phyloP scores from a whole-genome alignment of 2,888 invertebrate species.

The Tuberolachnus salignus region DNA sequence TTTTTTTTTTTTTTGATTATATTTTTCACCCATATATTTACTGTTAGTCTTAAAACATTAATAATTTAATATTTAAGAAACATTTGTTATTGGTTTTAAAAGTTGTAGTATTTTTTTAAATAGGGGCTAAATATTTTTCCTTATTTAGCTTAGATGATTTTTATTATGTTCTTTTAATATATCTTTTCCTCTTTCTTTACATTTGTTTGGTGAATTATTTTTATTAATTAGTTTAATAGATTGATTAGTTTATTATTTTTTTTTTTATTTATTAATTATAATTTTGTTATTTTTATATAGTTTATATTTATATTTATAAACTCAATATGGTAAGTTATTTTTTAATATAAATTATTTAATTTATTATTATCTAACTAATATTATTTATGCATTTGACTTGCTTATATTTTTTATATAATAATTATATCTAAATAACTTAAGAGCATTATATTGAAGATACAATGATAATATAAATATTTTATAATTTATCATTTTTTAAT shows the following conservation, averaged over 20 bases:
- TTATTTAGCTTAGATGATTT: conserved; percentile 34
- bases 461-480: too few relatives aligned
- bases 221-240: conserved; percentile 19
- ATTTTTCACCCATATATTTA: too few relatives aligned
- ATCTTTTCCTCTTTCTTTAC: conserved; percentile 37
- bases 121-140: conserved; percentile 34
- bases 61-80: conserved; percentile 34
- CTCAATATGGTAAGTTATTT: conserved; percentile 24
- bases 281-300: conserved; percentile 38
- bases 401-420: too few relatives aligned
- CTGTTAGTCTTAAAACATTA: too few relatives aligned
- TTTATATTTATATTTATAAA: conserved; percentile 28
- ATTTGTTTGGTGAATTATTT: conserved; percentile 33
- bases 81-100: conserved; percentile 35
- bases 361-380: too few relatives aligned
- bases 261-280: conserved; percentile 4
- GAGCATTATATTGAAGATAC: too few relatives aligned
- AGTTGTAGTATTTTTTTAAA: conserved; percentile 24
- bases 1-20: too few relatives aligned
- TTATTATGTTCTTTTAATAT: conserved; percentile 38
- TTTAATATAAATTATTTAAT: conserved; percentile 30
- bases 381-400: too few relatives aligned
- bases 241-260: conserved; percentile 27
- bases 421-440: too few relatives aligned
- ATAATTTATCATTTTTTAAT: too few relatives aligned